Conservation (phyloP, 2,113 vertebrate species). For the Helogale parvula region DNA sequence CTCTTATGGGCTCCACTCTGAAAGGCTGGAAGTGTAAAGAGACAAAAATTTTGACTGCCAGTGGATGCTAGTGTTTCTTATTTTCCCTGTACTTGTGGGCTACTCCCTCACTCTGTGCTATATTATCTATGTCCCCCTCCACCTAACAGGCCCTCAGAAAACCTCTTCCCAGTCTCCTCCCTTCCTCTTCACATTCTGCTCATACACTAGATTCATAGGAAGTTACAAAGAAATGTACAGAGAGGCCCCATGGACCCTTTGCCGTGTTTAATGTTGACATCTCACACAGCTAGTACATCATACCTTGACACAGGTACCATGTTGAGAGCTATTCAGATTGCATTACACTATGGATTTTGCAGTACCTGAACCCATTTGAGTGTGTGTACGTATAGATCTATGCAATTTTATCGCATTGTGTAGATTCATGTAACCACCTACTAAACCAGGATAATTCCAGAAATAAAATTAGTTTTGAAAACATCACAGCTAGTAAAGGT, state of each 20-base stretch:
- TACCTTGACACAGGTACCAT: background rate
- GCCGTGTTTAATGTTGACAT: background rate
- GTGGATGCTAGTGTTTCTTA: background rate
- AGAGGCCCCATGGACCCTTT: accelerated
- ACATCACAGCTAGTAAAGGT: background rate
- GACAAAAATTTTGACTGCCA: background rate
- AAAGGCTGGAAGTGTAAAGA: background rate
- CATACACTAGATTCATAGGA: background rate
- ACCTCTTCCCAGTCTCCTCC: background rate
- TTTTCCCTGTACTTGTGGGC: background rate
- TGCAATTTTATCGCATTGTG: background rate
- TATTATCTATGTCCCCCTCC: background rate
- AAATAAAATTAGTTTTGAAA: constrained; percentile 48
- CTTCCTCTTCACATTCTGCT: background rate
- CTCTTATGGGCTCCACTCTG: background rate
- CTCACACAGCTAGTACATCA: background rate
- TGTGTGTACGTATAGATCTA: background rate
- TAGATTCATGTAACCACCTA: background rate
- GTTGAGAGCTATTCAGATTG: background rate
- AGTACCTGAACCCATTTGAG: background rate
- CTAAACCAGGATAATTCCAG: background rate
- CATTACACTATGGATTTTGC: background rate
- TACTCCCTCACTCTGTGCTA: background rate
- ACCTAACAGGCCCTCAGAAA: background rate
- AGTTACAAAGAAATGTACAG: background rate